phyloP scores from a whole-genome alignment of 2,113 vertebrate genomes.

The Cinclus cinclus region DNA sequence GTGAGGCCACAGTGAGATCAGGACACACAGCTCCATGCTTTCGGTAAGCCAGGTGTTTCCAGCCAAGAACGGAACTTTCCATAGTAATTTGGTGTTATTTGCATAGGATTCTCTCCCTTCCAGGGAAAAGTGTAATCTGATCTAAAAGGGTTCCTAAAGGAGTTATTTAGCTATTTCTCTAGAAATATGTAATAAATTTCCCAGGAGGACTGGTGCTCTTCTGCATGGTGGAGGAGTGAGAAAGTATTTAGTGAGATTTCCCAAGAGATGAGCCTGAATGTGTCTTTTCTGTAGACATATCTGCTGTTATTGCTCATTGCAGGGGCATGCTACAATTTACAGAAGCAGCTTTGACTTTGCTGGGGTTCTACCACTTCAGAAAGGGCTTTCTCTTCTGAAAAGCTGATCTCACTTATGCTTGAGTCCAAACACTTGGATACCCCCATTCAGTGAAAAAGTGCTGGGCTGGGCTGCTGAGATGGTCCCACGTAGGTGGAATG shows the following conservation, averaged over 20 bases:
- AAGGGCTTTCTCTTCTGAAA: not conserved
- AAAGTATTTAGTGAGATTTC: slow-evolving; percentile 58
- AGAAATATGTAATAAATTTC: slow-evolving; percentile 42
- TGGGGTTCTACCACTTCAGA: not conserved
- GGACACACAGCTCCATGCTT: not conserved
- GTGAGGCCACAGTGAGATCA: not conserved
- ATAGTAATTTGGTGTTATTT: slow-evolving; percentile 22
- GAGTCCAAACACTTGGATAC: not conserved
- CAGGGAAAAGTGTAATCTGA: slow-evolving; percentile 37
- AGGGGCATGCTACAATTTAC: not conserved
- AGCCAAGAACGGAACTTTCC: not conserved
- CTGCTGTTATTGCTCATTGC: not conserved
- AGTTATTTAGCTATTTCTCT: slow-evolving; percentile 43
- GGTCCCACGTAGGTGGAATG: not conserved
- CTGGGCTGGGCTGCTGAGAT: not conserved
- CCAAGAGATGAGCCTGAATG: slow-evolving; percentile 25
- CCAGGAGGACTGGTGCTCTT: not conserved
- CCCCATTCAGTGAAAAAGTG: not conserved
- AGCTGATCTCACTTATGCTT: not conserved
- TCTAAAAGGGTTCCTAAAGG: slow-evolving; percentile 42
- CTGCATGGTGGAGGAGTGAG: slow-evolving; percentile 20
- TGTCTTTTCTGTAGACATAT: not conserved
- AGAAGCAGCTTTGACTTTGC: not conserved
- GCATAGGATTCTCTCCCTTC: slow-evolving; percentile 18
- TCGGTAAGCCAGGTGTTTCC: not conserved